A percentile compares a stretch with the other conserved stretches of the same genome.
Evolutionary conservation across 2,888 invertebrate species (phyloP).

Genomic region (Drymonia ruficornis): DNA sequence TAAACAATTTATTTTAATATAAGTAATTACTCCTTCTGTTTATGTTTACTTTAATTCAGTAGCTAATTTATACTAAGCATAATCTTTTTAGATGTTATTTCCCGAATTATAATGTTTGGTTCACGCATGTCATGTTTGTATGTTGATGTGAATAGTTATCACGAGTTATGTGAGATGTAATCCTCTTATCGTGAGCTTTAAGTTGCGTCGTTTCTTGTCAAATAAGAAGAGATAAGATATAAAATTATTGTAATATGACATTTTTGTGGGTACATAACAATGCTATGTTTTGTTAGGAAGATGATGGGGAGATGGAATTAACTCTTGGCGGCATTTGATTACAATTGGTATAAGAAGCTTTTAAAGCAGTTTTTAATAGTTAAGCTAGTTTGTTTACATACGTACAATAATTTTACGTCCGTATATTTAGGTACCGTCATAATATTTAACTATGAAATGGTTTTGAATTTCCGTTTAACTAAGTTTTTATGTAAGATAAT

Average conservation of each 20-base stretch:
- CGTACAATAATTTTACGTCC: background rate
- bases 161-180: slow-evolving; percentile 29
- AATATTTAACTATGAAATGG: background rate
- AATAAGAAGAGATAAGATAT: slow-evolving; percentile 21
- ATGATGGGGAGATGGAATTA: background rate
- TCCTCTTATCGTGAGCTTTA: slow-evolving; percentile 34
- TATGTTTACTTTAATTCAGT: background rate
- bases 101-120: slow-evolving; percentile 29
- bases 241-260: slow-evolving; percentile 29
- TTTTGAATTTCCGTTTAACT: background rate
- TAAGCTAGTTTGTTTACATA: background rate
- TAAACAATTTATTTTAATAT: background rate
- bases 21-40: background rate
- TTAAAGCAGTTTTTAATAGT: background rate
- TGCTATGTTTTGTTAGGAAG: slow-evolving; percentile 1
- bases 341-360: background rate
- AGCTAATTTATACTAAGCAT: slow-evolving; percentile 4
- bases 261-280: slow-evolving; percentile 10
- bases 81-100: slow-evolving; percentile 16
- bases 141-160: slow-evolving; percentile 35
- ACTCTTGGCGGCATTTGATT: background rate
- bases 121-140: slow-evolving; percentile 37
- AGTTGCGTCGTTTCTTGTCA: slow-evolving; percentile 25
- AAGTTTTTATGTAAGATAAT: too few species aligned
- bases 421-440: background rate